Percentiles rank a stretch among this genome's conserved stretches.
Evolutionary conservation across 2,113 vertebrate genomes (phyloP).

Genomic region (Brachionichthys hirsutus): DNA sequence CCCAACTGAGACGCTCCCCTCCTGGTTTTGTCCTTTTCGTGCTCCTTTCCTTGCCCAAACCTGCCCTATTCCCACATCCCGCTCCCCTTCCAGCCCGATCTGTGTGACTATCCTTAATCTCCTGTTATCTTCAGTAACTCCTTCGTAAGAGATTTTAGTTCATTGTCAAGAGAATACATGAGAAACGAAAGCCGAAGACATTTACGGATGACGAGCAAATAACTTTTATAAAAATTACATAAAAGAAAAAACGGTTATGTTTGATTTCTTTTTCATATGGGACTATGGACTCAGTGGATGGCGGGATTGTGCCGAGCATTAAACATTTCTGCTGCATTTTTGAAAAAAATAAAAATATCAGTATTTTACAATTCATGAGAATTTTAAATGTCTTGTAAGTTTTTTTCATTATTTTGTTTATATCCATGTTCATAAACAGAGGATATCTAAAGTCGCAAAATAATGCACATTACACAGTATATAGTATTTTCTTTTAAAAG

Average conservation of each 20-base stretch:
- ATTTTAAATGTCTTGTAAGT: conserved; percentile 58
- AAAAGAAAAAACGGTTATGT: conserved; percentile 58
- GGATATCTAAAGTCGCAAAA: too few relatives aligned
- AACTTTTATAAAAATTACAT: conserved; percentile 55
- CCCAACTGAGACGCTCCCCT: not conserved
- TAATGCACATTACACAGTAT: too few relatives aligned
- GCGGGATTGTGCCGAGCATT: conserved; percentile 92
- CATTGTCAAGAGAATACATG: conserved; percentile 49
- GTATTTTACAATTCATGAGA: conserved; percentile 82
- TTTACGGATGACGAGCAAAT: conserved; percentile 61
- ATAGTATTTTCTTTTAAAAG: too few relatives aligned
- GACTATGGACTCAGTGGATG: conserved; percentile 89
- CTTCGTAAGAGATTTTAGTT: conserved; percentile 62
- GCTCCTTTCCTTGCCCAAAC: conserved; percentile 1
- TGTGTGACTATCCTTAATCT: conserved; percentile 66
- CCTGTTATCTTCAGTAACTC: conserved; percentile 64
- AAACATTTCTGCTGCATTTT: conserved; percentile 95
- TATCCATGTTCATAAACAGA: not conserved
- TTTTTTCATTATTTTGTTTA: conserved; percentile 18
- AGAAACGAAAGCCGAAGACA: conserved; percentile 59
- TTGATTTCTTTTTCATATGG: conserved; percentile 80
- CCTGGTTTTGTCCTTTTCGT: conserved; percentile 9
- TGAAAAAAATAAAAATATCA: conserved; percentile 93
- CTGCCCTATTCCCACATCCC: not conserved
- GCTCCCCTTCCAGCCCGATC: conserved; percentile 36